Evolutionary conservation across 64 coral and sea anemone species (phyloP).

Genomic region (Catalaphyllia jardinei): DNA sequence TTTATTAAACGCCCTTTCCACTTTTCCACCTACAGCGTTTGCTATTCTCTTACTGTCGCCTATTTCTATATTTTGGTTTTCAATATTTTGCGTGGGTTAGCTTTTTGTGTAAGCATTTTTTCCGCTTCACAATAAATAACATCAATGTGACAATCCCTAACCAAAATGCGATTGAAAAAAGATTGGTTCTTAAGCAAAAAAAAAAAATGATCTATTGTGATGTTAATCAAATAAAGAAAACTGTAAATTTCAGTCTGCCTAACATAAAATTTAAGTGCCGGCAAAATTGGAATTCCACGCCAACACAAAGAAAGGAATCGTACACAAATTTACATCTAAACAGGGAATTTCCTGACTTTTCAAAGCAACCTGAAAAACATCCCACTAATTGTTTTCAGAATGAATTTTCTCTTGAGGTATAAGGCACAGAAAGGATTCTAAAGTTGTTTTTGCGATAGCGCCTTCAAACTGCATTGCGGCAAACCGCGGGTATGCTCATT

Average conservation of each 20-base stretch:
- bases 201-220: neutral
- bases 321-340: neutral
- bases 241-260: neutral
- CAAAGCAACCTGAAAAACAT: neutral
- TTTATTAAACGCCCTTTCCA: neutral
- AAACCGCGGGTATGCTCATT: slow-evolving; percentile 7
- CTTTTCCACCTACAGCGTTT: neutral
- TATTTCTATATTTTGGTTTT: neutral
- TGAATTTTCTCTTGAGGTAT: neutral
- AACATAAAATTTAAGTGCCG: neutral
- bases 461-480: neutral
- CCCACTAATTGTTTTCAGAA: neutral
- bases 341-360: neutral
- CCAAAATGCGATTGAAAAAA: neutral
- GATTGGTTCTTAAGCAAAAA: neutral
- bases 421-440: neutral
- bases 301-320: neutral
- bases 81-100: neutral
- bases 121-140: neutral
- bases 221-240: slow-evolving; percentile 13
- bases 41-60: neutral
- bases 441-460: neutral
- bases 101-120: neutral
- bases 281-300: neutral
- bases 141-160: neutral